These are phyloP conservation scores for Pasiphila rectangulata DNA, from an alignment of 2,888 invertebrate genomes.

Conservation along the genomic window DNA sequence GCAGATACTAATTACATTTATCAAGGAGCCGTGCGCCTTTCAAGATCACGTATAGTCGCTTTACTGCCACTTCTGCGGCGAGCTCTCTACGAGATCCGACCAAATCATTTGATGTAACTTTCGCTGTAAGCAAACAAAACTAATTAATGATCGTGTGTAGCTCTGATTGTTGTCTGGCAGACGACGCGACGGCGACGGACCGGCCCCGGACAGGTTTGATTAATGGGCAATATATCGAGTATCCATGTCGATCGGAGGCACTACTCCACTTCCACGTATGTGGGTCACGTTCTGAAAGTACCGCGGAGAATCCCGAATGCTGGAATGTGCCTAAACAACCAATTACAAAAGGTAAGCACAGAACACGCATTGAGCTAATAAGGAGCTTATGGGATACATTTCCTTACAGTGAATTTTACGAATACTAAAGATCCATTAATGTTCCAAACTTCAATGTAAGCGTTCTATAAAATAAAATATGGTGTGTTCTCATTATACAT, in stretches of 20 bases:
- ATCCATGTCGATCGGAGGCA: conserved; percentile 6
- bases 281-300: conserved; percentile 16
- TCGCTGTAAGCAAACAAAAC: conserved; percentile 10
- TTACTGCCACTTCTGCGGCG: not conserved
- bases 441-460: too few relatives aligned
- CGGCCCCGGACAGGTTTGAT: conserved; percentile 5
- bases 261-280: conserved; percentile 19
- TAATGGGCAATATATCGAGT: conserved; percentile 14
- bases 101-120: too few relatives aligned
- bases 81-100: too few relatives aligned
- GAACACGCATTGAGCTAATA: too few relatives aligned
- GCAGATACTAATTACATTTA: conserved; percentile 12
- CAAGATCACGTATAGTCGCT: conserved; percentile 5
- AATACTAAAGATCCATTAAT: too few relatives aligned
- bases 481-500: too few relatives aligned
- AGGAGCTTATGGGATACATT: too few relatives aligned
- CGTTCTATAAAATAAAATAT: too few relatives aligned
- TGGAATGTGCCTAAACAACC: conserved; percentile 5
- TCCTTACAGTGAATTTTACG: too few relatives aligned
- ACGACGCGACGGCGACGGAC: too few relatives aligned
- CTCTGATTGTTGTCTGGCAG: conserved; percentile 6
- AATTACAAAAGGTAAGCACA: conserved; percentile 3
- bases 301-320: conserved; percentile 1
- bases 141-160: conserved; percentile 8
- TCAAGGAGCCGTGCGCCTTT: conserved; percentile 3